Conservation (phyloP, 2,797 vertebrate genomes). For the Leontocebus nigricollis region DNA sequence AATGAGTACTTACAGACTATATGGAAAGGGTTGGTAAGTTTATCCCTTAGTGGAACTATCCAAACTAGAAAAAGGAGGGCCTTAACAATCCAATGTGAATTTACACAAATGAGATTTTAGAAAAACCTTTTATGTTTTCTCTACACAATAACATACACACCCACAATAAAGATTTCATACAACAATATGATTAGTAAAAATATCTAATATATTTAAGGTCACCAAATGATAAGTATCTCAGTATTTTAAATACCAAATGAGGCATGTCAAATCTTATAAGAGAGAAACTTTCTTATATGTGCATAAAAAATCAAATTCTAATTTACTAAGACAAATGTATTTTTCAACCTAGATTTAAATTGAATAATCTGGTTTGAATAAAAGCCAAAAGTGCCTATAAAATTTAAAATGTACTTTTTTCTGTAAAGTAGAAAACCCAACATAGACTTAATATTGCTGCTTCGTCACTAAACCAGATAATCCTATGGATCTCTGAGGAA, state of each 20-base stretch:
- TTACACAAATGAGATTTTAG: neutral
- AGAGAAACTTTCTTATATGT: neutral
- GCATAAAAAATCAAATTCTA: neutral
- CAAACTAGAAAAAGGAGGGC: neutral
- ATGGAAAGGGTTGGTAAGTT: neutral
- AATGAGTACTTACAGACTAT: neutral
- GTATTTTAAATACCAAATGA: neutral
- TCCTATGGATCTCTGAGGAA: neutral
- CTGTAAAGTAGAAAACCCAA: neutral
- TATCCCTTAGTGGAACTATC: neutral
- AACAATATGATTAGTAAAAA: neutral
- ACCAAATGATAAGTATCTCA: neutral
- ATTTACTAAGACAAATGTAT: neutral
- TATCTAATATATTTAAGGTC: neutral
- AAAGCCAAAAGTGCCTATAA: neutral
- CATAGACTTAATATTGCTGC: neutral
- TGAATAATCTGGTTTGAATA: neutral
- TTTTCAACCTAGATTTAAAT: slow-evolving; percentile 1
- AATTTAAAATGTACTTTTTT: slow-evolving; percentile 1
- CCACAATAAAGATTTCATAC: neutral
- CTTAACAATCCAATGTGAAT: neutral
- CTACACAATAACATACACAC: neutral
- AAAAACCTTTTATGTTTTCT: neutral
- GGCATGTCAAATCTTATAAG: neutral
- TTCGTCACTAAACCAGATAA: neutral